Evolutionary conservation across 2,797 vertebrate species (phyloP).

Genomic region (Onychomys torridus): DNA sequence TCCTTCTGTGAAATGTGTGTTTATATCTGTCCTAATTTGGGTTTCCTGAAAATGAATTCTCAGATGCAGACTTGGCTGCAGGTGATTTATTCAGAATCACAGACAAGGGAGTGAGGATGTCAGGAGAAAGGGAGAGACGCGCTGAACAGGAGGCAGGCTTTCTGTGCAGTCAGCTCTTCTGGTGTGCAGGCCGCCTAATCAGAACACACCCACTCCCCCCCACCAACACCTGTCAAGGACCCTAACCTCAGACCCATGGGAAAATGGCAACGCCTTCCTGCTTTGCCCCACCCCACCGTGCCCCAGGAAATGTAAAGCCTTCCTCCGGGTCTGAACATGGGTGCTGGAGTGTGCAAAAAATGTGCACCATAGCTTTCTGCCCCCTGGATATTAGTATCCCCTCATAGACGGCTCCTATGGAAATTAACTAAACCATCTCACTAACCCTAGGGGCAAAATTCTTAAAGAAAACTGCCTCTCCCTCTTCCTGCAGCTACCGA

Average conservation of each 20-base stretch:
- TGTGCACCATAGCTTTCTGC: background rate
- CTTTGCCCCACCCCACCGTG: background rate
- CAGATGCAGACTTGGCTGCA: background rate
- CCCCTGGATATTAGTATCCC: background rate
- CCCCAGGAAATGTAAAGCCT: background rate
- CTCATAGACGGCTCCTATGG: background rate
- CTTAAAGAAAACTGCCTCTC: background rate
- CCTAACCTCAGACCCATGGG: background rate
- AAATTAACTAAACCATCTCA: background rate
- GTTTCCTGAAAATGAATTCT: background rate
- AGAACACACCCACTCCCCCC: background rate
- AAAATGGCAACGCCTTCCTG: background rate
- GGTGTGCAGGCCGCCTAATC: background rate
- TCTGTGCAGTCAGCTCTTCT: background rate
- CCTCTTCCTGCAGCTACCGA: background rate
- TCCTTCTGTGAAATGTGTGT: slow-evolving; percentile 18
- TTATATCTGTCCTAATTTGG: background rate
- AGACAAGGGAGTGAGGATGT: background rate
- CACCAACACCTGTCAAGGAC: background rate
- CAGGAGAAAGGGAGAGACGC: background rate
- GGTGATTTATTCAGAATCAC: slow-evolving; percentile 10
- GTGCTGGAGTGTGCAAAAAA: background rate
- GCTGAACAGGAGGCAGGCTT: too few species aligned
- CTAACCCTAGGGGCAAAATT: background rate
- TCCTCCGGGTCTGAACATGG: background rate